A percentile compares a stretch with the other conserved stretches of the same genome.
Conservation (phyloP, 2,888 invertebrate species). For the Acholoe squamosa region DNA sequence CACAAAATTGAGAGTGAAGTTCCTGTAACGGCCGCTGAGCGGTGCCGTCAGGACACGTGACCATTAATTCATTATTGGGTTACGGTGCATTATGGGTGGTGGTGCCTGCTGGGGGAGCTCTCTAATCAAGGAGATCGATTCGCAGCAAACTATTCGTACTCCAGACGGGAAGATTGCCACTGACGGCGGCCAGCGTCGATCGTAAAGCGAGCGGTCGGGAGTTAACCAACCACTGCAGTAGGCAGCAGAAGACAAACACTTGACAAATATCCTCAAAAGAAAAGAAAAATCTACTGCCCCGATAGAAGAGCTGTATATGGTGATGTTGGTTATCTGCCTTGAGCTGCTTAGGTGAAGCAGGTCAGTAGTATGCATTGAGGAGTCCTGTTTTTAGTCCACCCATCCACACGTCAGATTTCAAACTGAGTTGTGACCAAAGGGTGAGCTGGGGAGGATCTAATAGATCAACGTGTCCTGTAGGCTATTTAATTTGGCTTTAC, state of each 20-base stretch:
- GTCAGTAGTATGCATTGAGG: too few species aligned
- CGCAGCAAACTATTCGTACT: slow-evolving; percentile 23
- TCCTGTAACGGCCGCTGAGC: neutral
- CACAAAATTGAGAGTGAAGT: slow-evolving; percentile 25
- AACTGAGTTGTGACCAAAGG: too few species aligned
- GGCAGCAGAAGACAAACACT: neutral
- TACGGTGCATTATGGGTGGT: slow-evolving; percentile 50
- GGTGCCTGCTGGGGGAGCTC: slow-evolving; percentile 21
- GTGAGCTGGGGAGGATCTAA: too few species aligned
- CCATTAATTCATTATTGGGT: slow-evolving; percentile 61
- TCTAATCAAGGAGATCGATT: slow-evolving; percentile 59
- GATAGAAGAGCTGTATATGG: neutral
- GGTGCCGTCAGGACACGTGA: slow-evolving; percentile 49
- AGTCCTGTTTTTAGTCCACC: too few species aligned
- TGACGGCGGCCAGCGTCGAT: neutral
- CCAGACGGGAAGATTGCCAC: slow-evolving; percentile 39
- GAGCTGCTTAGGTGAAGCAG: neutral
- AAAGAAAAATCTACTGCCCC: neutral
- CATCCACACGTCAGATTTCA: too few species aligned
- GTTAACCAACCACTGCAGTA: neutral
- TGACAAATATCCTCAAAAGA: neutral
- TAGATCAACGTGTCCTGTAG: too few species aligned
- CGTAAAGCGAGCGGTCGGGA: neutral
- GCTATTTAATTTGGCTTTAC: too few species aligned
- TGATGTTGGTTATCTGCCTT: too few species aligned